phyloP scores from a whole-genome alignment of 2,888 invertebrate species.

The Hemistola chrysoprasaria region DNA sequence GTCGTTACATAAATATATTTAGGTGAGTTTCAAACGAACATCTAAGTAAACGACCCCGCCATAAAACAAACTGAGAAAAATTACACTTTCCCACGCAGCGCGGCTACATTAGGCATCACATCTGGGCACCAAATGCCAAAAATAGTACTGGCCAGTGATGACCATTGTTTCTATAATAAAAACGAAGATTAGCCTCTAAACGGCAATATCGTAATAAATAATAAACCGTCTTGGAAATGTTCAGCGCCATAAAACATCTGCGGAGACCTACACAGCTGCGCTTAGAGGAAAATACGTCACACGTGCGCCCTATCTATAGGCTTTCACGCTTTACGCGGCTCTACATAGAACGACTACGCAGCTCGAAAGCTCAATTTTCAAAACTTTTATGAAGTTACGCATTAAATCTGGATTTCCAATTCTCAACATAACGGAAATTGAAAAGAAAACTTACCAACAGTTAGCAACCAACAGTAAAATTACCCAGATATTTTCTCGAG shows the following conservation, averaged over 20 bases:
- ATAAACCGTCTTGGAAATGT: slow-evolving; percentile 77
- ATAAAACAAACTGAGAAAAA: slow-evolving; percentile 38
- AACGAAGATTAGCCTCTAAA: slow-evolving; percentile 78
- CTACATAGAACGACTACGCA: no score
- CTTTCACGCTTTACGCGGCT: not conserved
- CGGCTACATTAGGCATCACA: slow-evolving; percentile 43
- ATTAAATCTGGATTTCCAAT: no score
- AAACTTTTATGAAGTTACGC: no score
- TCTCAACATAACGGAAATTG: no score
- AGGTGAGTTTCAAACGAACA: slow-evolving; percentile 13
- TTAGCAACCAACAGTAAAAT: no score
- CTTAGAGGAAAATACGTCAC: slow-evolving; percentile 75
- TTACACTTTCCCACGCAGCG: slow-evolving; percentile 63
- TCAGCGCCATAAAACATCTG: slow-evolving; percentile 80
- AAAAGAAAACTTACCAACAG: no score
- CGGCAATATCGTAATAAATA: slow-evolving; percentile 79
- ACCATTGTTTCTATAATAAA: slow-evolving; percentile 80
- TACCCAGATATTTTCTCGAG: no score
- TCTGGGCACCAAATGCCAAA: slow-evolving; percentile 73
- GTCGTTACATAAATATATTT: slow-evolving; percentile 6
- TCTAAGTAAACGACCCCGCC: slow-evolving; percentile 20
- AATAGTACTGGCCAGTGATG: slow-evolving; percentile 65
- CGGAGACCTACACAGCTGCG: slow-evolving; percentile 74
- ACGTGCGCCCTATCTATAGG: slow-evolving; percentile 70
- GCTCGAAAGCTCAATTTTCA: no score